phyloP scores from a whole-genome alignment of 2,888 invertebrate genomes.

The Biston stratarius region DNA sequence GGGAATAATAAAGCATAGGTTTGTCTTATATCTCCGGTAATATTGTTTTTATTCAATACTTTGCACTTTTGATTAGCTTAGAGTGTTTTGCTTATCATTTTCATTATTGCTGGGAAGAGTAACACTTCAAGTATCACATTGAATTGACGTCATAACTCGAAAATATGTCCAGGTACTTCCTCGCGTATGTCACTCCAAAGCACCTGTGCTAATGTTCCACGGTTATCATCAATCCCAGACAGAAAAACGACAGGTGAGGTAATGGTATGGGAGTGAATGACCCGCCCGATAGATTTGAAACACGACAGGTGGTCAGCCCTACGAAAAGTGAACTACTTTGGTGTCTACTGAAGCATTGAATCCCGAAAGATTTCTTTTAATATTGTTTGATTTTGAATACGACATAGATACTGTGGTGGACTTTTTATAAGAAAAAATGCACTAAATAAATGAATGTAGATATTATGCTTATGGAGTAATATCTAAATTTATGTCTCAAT shows the following conservation, averaged over 20 bases:
- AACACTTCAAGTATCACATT: background rate
- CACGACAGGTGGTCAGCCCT: constrained; percentile 67
- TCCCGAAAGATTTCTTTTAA: background rate
- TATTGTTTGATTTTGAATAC: too few relatives aligned
- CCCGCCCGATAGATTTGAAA: constrained; percentile 64
- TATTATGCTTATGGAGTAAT: too few relatives aligned
- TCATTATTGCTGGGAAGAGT: too few relatives aligned
- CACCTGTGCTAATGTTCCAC: constrained; percentile 30
- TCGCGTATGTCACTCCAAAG: constrained; percentile 3
- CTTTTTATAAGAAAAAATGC: too few relatives aligned
- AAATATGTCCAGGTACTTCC: background rate
- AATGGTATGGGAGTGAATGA: constrained; percentile 64
- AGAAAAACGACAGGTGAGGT: constrained; percentile 40
- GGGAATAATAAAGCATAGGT: too few relatives aligned
- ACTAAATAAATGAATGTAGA: too few relatives aligned
- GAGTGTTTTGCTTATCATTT: too few relatives aligned
- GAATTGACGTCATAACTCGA: constrained; percentile 1
- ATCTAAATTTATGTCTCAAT: too few relatives aligned
- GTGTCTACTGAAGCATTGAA: constrained; percentile 28
- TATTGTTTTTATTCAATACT: too few relatives aligned
- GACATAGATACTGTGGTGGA: too few relatives aligned
- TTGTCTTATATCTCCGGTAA: too few relatives aligned
- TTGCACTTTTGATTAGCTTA: too few relatives aligned
- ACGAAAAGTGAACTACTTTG: constrained; percentile 23
- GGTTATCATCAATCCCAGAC: constrained; percentile 28